Conservation (phyloP, 2,888 invertebrate genomes). For the Plagodis pulveraria region DNA sequence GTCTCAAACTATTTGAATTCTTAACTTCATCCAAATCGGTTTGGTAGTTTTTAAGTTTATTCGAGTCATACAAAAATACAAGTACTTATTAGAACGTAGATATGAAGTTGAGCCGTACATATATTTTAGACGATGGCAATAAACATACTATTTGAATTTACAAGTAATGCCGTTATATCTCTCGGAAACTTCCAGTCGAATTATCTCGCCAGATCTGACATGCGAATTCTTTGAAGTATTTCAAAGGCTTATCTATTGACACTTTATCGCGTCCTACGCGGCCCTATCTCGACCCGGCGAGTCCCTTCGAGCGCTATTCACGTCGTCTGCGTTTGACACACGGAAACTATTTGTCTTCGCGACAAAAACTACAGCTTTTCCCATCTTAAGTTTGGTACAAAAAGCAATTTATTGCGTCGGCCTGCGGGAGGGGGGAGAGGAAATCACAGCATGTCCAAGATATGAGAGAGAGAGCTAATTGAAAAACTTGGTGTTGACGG, state of each 20-base stretch:
- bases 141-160: too few relatives aligned
- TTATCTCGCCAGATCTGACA: slow-evolving; percentile 12
- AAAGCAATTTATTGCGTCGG: slow-evolving; percentile 41
- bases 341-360: slow-evolving; percentile 51
- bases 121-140: too few relatives aligned
- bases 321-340: slow-evolving; percentile 45
- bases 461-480: slow-evolving; percentile 42
- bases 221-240: slow-evolving; percentile 19
- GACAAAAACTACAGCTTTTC: slow-evolving; percentile 52
- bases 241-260: slow-evolving; percentile 25
- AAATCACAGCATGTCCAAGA: slow-evolving; percentile 3
- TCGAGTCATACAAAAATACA: too few relatives aligned
- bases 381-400: slow-evolving; percentile 43
- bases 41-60: too few relatives aligned
- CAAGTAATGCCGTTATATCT: too few relatives aligned
- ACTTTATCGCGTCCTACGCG: slow-evolving; percentile 13
- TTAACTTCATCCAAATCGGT: too few relatives aligned
- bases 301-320: slow-evolving; percentile 33
- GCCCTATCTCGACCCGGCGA: slow-evolving; percentile 6
- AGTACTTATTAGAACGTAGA: too few relatives aligned
- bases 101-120: too few relatives aligned
- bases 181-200: slow-evolving; percentile 9
- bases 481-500: slow-evolving; percentile 37
- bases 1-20: too few relatives aligned
- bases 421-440: slow-evolving; percentile 4